Conservation (phyloP, 64 coral and sea anemone species). For the Porites lutea region DNA sequence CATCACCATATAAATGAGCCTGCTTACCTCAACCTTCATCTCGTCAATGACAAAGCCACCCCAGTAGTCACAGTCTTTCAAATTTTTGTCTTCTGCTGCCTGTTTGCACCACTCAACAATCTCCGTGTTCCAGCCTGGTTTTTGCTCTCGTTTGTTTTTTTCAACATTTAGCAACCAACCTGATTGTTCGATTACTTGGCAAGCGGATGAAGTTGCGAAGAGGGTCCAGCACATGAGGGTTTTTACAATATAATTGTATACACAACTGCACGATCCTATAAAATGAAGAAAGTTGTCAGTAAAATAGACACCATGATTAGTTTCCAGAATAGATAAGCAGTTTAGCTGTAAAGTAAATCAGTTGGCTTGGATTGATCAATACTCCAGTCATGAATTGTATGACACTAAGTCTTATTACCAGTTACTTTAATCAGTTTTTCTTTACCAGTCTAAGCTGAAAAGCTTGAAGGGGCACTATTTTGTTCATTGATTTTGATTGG, state of each 20-base stretch:
- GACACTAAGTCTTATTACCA: no score
- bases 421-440: no score
- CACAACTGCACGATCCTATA: conserved; percentile 24
- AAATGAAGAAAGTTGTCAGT: background rate
- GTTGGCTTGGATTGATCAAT: no score
- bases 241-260: conserved; percentile 56
- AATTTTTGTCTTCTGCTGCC: conserved; percentile 14
- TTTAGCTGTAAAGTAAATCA: no score
- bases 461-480: no score
- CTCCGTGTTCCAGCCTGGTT: conserved; percentile 50
- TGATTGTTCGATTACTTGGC: conserved; percentile 53
- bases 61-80: conserved; percentile 33
- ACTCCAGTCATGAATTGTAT: no score
- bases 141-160: conserved; percentile 12
- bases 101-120: conserved; percentile 51
- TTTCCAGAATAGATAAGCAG: background rate
- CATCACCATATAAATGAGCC: background rate
- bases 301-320: no score
- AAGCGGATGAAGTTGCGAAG: conserved; percentile 33
- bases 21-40: conserved; percentile 67
- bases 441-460: no score
- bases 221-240: conserved; percentile 45
- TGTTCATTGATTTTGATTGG: no score
- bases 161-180: background rate
- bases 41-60: conserved; percentile 65